A percentile compares a stretch with the other conserved stretches of the same genome.
Evolutionary conservation across 2,888 invertebrate genomes (phyloP).

Genomic region (Melanargia galathea): DNA sequence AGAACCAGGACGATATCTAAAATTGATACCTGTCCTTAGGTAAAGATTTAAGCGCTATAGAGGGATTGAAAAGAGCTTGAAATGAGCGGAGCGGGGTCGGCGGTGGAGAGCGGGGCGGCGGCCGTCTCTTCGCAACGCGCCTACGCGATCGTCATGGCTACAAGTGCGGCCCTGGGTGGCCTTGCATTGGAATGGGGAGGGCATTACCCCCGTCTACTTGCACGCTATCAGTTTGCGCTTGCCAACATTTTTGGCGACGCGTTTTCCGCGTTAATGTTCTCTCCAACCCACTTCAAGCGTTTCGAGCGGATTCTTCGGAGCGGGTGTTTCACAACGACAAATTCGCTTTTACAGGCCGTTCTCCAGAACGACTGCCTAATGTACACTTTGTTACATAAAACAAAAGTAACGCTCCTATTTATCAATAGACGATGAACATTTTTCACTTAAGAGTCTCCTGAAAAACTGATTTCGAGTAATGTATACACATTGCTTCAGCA

Average conservation of each 20-base stretch:
- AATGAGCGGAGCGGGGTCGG: slow-evolving; percentile 54
- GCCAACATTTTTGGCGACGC: slow-evolving; percentile 66
- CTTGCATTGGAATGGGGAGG: slow-evolving; percentile 82
- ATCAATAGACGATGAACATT: not conserved
- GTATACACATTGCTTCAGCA: too few species aligned
- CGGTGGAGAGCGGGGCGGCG: slow-evolving; percentile 46
- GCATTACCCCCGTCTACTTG: slow-evolving; percentile 78
- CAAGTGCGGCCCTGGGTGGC: slow-evolving; percentile 81
- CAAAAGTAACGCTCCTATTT: not conserved
- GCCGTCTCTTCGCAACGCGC: slow-evolving; percentile 74
- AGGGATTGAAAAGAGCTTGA: slow-evolving; percentile 76
- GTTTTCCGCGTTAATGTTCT: slow-evolving; percentile 60
- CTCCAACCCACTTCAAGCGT: slow-evolving; percentile 43
- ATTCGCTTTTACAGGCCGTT: slow-evolving; percentile 26
- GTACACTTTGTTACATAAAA: slow-evolving; percentile 10
- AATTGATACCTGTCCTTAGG: slow-evolving; percentile 62
- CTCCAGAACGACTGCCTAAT: slow-evolving; percentile 4
- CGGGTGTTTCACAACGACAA: slow-evolving; percentile 28
- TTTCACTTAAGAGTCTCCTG: not conserved
- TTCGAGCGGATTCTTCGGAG: slow-evolving; percentile 35
- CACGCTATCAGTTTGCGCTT: slow-evolving; percentile 73
- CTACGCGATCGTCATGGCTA: slow-evolving; percentile 73
- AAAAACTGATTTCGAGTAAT: too few species aligned
- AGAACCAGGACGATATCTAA: slow-evolving; percentile 21
- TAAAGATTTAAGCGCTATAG: slow-evolving; percentile 72